Percentiles rank a stretch among this genome's conserved stretches.
Evolutionary conservation across 2,888 invertebrate species (phyloP).

Genomic region (Malacosoma neustria): DNA sequence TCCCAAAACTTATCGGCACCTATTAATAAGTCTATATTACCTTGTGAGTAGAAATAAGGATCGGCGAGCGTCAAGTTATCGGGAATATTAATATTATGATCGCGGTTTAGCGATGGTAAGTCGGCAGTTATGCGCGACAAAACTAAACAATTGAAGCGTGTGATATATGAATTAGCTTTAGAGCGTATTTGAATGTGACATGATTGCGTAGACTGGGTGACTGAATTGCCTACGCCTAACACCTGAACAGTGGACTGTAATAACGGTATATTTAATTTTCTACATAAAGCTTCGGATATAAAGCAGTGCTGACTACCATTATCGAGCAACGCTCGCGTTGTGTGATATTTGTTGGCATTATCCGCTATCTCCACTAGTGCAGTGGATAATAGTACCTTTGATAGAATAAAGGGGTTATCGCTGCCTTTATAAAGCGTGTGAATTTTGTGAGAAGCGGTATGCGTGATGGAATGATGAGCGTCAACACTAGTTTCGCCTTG

Average conservation of each 20-base stretch:
- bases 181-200: conserved; percentile 1
- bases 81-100: too few relatives aligned
- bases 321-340: conserved; percentile 1
- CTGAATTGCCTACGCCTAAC: conserved; percentile 1
- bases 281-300: background rate
- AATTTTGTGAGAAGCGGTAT: background rate
- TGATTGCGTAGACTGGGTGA: background rate
- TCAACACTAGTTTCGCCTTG: background rate
- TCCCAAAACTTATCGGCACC: conserved; percentile 4
- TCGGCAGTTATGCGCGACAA: conserved; percentile 1
- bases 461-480: background rate
- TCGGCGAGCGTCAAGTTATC: too few relatives aligned
- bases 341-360: background rate
- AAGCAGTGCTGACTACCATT: background rate
- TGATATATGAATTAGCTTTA: background rate
- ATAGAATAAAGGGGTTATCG: background rate
- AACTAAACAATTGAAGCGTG: conserved; percentile 1
- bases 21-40: conserved; percentile 1
- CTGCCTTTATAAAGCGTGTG: background rate
- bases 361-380: background rate
- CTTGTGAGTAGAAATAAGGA: conserved; percentile 1
- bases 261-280: background rate
- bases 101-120: too few relatives aligned
- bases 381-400: background rate
- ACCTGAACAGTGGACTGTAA: too few relatives aligned